A percentile compares a stretch with the other conserved stretches of the same genome.
Conservation (phyloP, 2,113 vertebrate species). For the Cariama cristata region DNA sequence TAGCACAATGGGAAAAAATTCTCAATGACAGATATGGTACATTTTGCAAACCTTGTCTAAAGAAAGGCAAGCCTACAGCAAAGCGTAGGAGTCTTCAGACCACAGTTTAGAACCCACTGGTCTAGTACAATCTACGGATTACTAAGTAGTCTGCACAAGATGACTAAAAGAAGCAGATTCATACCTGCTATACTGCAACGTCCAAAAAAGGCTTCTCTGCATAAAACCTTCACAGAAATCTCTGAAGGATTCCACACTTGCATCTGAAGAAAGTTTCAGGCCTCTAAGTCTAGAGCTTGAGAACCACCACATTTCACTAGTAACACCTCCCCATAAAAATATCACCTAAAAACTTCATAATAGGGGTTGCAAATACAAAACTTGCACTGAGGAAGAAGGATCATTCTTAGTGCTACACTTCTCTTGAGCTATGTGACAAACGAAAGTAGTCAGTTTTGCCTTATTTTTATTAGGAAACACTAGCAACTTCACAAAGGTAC, state of each 20-base stretch:
- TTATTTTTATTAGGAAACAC: background rate
- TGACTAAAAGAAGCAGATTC: background rate
- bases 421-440: background rate
- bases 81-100: background rate
- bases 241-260: background rate
- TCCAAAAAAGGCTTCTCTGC: background rate
- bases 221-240: background rate
- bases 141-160: background rate
- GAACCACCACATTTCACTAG: background rate
- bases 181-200: background rate
- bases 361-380: background rate
- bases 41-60: background rate
- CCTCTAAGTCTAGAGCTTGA: background rate
- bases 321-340: background rate
- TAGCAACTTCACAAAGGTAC: background rate
- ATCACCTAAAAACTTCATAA: background rate
- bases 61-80: background rate
- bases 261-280: background rate
- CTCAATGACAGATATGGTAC: background rate
- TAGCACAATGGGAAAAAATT: background rate
- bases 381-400: background rate
- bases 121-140: background rate
- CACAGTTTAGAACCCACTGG: background rate
- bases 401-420: rapidly evolving
- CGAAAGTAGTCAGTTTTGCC: background rate